phyloP scores from a whole-genome alignment of 2,888 invertebrate genomes.

The Lycophotia porphyrea region DNA sequence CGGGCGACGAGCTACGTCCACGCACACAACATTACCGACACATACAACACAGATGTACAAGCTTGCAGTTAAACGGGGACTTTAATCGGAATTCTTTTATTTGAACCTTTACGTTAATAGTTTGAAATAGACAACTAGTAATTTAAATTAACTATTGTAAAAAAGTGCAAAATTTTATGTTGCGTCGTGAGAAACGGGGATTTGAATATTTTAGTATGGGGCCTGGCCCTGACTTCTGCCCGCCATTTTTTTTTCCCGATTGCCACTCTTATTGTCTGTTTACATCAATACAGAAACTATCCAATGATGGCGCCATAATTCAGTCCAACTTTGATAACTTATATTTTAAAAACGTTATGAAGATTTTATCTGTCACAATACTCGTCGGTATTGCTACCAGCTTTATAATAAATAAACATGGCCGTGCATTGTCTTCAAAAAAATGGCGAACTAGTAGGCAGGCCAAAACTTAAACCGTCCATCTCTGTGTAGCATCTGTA shows the following conservation, averaged over 20 bases:
- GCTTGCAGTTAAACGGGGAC: background rate
- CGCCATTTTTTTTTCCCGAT: background rate
- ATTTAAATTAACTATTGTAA: background rate
- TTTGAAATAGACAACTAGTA: background rate
- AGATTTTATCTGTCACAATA: background rate
- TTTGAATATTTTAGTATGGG: slow-evolving; percentile 3
- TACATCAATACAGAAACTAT: background rate
- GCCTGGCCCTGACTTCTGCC: background rate
- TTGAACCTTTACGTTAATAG: background rate
- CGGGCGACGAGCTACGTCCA: slow-evolving; percentile 95
- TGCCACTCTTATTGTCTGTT: background rate
- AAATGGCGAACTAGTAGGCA: background rate
- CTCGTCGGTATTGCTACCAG: too few species aligned
- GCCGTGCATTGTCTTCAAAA: background rate
- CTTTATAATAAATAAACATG: background rate
- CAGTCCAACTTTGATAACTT: background rate
- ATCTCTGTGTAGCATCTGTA: background rate
- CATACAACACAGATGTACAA: background rate
- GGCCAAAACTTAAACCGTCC: background rate
- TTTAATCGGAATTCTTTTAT: background rate
- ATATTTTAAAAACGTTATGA: background rate
- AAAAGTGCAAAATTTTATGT: slow-evolving; percentile 7
- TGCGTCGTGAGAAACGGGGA: background rate
- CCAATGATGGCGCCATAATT: background rate
- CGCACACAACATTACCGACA: slow-evolving; percentile 22